Conservation (phyloP, 2,797 vertebrate genomes). For the Oreonectes daqikongensis region DNA sequence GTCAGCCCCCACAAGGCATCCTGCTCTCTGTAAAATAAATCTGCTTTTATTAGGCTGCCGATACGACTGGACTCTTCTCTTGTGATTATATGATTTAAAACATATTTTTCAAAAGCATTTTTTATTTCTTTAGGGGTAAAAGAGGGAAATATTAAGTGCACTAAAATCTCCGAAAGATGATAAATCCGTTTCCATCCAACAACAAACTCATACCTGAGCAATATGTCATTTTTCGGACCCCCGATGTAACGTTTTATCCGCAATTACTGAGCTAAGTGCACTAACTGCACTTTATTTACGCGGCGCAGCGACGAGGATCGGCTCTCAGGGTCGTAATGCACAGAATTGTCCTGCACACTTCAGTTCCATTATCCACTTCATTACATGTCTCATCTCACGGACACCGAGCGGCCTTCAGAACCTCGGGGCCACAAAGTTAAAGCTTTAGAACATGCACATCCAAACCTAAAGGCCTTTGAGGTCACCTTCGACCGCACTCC, state of each 20-base stretch:
- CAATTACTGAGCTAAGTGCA: constrained; percentile 37
- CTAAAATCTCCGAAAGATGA: constrained; percentile 2
- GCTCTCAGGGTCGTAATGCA: constrained; percentile 27
- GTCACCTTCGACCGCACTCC: constrained; percentile 50
- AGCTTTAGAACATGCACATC: constrained; percentile 17
- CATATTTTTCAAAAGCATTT: constrained; percentile 11
- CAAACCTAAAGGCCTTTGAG: constrained; percentile 35
- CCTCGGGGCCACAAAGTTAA: constrained; percentile 39
- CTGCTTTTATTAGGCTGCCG: background rate
- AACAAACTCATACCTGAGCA: constrained; percentile 9
- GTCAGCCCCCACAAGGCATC: too few relatives aligned
- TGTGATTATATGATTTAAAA: background rate
- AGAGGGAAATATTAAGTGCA: background rate
- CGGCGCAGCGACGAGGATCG: constrained; percentile 10
- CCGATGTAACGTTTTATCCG: constrained; percentile 36
- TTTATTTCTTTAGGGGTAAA: background rate
- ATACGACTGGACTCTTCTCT: background rate
- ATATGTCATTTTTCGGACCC: constrained; percentile 3
- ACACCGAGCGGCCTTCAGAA: constrained; percentile 35
- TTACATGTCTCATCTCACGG: constrained; percentile 40
- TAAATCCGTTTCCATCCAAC: constrained; percentile 23
- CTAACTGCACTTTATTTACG: constrained; percentile 35
- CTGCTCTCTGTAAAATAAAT: constrained; percentile 1
- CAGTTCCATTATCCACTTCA: constrained; percentile 52
- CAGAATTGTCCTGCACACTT: constrained; percentile 40